These are phyloP conservation scores for Thomomys bottae DNA, from an alignment of 2,113 vertebrate species.

Conservation along the genomic window DNA sequence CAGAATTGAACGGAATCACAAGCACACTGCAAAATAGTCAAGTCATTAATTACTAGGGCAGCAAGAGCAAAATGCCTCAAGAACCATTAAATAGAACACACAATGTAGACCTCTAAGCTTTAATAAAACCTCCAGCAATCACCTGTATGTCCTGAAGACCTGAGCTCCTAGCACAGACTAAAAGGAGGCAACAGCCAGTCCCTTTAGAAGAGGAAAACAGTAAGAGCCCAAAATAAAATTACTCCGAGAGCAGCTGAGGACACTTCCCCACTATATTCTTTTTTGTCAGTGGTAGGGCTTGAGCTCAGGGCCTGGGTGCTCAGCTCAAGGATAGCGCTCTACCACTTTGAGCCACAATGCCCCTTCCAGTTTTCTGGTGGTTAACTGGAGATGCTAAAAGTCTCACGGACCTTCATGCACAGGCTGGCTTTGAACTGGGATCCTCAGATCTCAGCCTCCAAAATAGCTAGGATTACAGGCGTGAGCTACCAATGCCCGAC, in stretches of 20 bases:
- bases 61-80: background rate
- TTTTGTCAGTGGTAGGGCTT: too few species aligned
- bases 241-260: background rate
- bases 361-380: too few species aligned
- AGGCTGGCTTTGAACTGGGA: too few species aligned
- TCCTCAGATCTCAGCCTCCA: too few species aligned
- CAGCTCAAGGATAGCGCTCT: too few species aligned
- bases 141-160: background rate
- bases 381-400: too few species aligned
- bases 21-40: constrained; percentile 81
- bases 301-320: too few species aligned
- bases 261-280: background rate
- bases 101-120: background rate
- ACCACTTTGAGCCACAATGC: too few species aligned
- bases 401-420: too few species aligned
- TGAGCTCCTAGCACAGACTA: background rate
- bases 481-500: too few species aligned
- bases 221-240: background rate
- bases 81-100: background rate
- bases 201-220: background rate
- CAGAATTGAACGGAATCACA: constrained; percentile 73
- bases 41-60: constrained; percentile 46
- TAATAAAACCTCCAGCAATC: background rate
- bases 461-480: too few species aligned
- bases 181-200: background rate